Evolutionary conservation across 2,797 vertebrate genomes (phyloP), one percentile per base, ranked within the genome.

Genomic region (Chrosomus eos): DNA sequence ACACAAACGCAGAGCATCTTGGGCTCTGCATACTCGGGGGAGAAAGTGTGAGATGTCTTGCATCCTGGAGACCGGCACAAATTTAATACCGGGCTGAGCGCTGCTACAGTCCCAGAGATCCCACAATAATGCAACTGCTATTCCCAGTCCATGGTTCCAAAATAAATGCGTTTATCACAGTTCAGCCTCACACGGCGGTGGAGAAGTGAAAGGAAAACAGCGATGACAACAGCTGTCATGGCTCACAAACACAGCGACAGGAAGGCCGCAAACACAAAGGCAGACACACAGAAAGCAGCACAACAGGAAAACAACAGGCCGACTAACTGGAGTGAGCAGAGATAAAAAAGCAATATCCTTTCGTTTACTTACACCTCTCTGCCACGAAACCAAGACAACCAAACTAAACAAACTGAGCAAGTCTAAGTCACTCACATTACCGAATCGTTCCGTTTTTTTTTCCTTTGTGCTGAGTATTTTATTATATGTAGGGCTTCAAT

Each of bases 41-140:
- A 86, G 72, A 87, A 89, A 91, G 83, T 90, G 90, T 85, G 91
- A 92, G 94, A 87, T 90, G 92, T 91, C 90, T 92, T 92, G 92
- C 91, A 92, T 90, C 89, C 88, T 86, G 89, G 90, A 87, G 91
- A 91, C 89, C 73, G 89, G 84, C 31, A 87, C 88, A 93, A 94
- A 94, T 94, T 94, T 94, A 93, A 94, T 94, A 91, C 83, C 53
- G 67, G 79, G 8, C 60, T 82, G 85, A 88, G 82, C 60, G 71
- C 21, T 88, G 80, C 88, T 89, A 89, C 85, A 90, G 90, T 91
- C 90, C 93, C 92, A 88, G 83, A 91, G 93, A 93, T 94, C 93
- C 93, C 93, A 91, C 91, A 93, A 90, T 93, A 93, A 93, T 94
- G 93, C 93, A 89, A 93, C 92, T 91, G 92, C 92, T 93, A 93